Conservation (phyloP, 2,888 invertebrate genomes). For the Epiblema foenella region DNA sequence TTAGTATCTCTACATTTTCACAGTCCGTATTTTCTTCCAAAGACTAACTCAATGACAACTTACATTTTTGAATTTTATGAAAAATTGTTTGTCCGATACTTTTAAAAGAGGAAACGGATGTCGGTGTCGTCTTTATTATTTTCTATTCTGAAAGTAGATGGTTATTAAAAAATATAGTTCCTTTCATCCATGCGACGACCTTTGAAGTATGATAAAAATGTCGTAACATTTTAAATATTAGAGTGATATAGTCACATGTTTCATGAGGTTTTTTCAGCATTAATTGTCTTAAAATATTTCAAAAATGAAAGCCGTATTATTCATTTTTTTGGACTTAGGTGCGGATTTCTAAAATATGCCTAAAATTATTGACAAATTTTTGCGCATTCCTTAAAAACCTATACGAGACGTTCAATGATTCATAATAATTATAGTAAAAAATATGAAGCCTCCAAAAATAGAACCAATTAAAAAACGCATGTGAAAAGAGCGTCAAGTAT, state of each 20-base stretch:
- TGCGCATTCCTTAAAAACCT: not conserved
- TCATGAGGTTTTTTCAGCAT: constrained; percentile 18
- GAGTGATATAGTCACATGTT: constrained; percentile 49
- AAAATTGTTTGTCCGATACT: constrained; percentile 30
- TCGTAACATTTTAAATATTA: constrained; percentile 61
- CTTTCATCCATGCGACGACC: constrained; percentile 70
- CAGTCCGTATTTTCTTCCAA: no score
- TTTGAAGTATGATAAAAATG: constrained; percentile 60
- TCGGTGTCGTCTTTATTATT: constrained; percentile 76
- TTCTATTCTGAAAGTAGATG: constrained; percentile 71
- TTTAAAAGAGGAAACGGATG: constrained; percentile 79
- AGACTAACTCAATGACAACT: not conserved
- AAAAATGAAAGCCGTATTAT: no score
- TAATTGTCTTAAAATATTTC: not conserved
- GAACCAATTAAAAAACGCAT: constrained; percentile 47
- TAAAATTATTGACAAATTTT: no score
- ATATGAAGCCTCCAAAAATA: constrained; percentile 37
- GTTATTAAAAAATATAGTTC: constrained; percentile 74
- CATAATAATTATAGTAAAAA: not conserved
- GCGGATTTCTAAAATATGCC: no score
- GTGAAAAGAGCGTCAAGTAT: constrained; percentile 53
- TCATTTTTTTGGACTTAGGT: no score
- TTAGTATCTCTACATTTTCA: no score
- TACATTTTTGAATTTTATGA: not conserved
- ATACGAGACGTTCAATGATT: not conserved